Evolutionary conservation across 2,113 vertebrate genomes (phyloP).

Genomic region (Semicossyphus pulcher): DNA sequence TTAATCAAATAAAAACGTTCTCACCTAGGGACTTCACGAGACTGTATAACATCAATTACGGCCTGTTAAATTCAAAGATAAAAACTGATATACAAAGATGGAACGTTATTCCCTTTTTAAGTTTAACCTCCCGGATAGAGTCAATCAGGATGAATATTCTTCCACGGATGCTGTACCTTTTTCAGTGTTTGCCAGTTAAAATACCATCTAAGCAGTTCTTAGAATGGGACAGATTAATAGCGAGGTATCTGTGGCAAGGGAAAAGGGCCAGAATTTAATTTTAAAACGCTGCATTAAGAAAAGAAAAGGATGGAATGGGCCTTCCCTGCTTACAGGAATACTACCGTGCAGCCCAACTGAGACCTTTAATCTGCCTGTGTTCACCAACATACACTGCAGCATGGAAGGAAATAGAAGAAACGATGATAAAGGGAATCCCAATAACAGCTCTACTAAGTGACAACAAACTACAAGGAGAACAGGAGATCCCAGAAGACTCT

Average conservation of each 20-base stretch:
- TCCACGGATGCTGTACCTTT: background rate
- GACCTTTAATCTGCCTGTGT: background rate
- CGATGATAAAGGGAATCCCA: background rate
- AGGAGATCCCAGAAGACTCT: fast-evolving
- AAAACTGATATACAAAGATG: too few relatives aligned
- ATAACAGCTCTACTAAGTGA: background rate
- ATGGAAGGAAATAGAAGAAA: conserved; percentile 2
- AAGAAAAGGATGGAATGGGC: background rate
- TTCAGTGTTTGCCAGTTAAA: background rate
- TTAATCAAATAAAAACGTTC: too few relatives aligned
- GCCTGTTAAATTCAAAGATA: too few relatives aligned
- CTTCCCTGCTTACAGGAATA: background rate
- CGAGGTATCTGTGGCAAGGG: background rate
- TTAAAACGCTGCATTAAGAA: background rate
- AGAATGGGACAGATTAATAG: background rate
- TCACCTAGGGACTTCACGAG: too few relatives aligned
- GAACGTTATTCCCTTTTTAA: too few relatives aligned
- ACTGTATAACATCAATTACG: too few relatives aligned
- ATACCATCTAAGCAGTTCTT: background rate
- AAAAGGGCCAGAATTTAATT: conserved; percentile 8
- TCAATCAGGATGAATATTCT: conserved; percentile 24
- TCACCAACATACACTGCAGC: conserved; percentile 1
- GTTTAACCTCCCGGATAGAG: too few relatives aligned
- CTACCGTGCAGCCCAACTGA: background rate
- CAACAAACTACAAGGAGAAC: background rate